Evolutionary conservation across 1,140 invertebrate species (phyloP).

Genomic region (Idris sp.): DNA sequence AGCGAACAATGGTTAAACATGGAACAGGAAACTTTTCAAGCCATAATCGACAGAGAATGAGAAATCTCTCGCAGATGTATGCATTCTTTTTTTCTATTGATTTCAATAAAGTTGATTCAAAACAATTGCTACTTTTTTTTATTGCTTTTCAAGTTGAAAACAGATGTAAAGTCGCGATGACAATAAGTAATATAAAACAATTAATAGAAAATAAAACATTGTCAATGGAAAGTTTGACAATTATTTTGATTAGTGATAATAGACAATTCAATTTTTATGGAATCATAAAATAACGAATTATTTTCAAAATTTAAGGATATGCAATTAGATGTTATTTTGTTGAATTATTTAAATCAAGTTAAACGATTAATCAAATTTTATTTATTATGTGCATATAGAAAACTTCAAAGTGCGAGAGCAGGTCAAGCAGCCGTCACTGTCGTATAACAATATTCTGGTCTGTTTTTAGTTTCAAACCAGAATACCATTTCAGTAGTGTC

Average conservation of each 20-base stretch:
- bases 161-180: constrained; percentile 12
- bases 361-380: constrained; percentile 22
- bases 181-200: too few species aligned
- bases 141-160: constrained; percentile 3
- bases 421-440: constrained; percentile 56
- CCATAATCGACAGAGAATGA: constrained; percentile 68
- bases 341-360: too few species aligned
- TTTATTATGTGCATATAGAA: constrained; percentile 50
- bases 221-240: too few species aligned
- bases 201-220: too few species aligned
- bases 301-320: too few species aligned
- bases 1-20: constrained; percentile 73
- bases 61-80: constrained; percentile 43
- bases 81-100: constrained; percentile 18
- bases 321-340: too few species aligned
- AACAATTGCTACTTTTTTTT: constrained; percentile 33
- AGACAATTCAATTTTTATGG: too few species aligned
- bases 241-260: too few species aligned
- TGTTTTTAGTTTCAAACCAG: constrained; percentile 47
- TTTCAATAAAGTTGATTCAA: constrained; percentile 27
- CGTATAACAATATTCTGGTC: constrained; percentile 41
- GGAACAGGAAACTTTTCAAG: constrained; percentile 71
- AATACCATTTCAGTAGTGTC: constrained; percentile 49
- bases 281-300: too few species aligned
- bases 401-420: constrained; percentile 39